Conservation (phyloP, 2,797 vertebrate species). For the Meriones psammophilus region DNA sequence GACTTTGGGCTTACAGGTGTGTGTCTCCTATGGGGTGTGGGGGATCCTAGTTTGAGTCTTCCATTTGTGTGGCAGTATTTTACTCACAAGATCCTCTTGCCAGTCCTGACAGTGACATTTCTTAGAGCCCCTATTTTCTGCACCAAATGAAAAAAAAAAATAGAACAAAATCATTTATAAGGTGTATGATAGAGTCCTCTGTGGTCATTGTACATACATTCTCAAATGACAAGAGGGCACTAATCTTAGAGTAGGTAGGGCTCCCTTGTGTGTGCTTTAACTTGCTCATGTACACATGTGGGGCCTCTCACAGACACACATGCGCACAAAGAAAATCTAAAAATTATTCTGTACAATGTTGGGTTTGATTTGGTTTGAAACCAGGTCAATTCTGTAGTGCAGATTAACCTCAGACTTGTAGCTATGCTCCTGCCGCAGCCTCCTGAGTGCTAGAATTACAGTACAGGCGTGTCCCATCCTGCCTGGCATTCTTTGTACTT, state of each 20-base stretch:
- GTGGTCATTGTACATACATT: not conserved
- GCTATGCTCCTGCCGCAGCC: not conserved
- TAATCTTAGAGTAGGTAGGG: not conserved
- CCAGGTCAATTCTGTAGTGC: not conserved
- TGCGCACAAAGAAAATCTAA: not conserved
- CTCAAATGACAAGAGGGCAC: slow-evolving; percentile 21
- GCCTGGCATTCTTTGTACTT: not conserved
- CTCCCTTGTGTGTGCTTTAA: not conserved
- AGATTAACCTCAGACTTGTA: not conserved
- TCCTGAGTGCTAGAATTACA: not conserved
- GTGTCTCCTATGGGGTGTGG: not conserved
- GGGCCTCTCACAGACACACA: not conserved
- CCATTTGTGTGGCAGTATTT: not conserved
- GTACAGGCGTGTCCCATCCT: not conserved
- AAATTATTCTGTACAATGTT: not conserved
- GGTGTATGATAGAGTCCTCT: not conserved
- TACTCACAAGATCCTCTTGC: not conserved
- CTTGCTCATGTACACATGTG: not conserved
- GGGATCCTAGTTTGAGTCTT: not conserved
- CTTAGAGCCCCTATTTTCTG: not conserved
- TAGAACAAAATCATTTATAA: slow-evolving; percentile 12
- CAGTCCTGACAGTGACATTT: not conserved
- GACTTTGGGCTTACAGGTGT: not conserved
- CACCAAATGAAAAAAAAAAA: not conserved
- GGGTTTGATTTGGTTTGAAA: not conserved